Percentiles rank a stretch among this genome's conserved stretches.
These are phyloP conservation scores for Cyphomyrus plagiostoma DNA, from an alignment of 2,113 vertebrate genomes.

Conservation along the genomic window DNA sequence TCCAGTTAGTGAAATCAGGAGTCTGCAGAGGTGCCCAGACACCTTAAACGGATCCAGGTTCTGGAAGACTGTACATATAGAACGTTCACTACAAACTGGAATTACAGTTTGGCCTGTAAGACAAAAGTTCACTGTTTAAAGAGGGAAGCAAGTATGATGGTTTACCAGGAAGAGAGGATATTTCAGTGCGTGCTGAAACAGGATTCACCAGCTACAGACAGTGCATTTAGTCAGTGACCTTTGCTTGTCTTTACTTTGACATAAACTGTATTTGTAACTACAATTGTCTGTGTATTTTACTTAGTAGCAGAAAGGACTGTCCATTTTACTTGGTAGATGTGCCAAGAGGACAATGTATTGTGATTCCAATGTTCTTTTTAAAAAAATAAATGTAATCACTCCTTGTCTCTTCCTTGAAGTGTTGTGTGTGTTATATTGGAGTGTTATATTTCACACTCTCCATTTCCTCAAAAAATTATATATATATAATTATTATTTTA, in stretches of 20 bases:
- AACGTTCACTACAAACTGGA: neutral
- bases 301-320: conserved; percentile 17
- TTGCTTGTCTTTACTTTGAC: conserved; percentile 3
- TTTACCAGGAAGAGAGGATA: neutral
- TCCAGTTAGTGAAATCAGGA: neutral
- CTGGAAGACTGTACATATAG: neutral
- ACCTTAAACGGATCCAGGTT: no score
- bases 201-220: conserved; percentile 26
- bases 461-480: neutral
- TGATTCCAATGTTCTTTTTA: neutral
- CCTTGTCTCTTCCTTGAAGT: neutral
- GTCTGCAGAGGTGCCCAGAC: no score
- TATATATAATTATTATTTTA: no score
- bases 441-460: neutral
- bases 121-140: neutral
- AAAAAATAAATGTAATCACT: neutral
- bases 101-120: neutral
- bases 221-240: conserved; percentile 18
- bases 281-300: conserved; percentile 19
- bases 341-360: neutral
- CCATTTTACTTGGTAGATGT: neutral
- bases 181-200: neutral
- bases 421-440: neutral
- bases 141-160: neutral
- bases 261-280: neutral